Base-by-base conservation (phyloP, 2,888 invertebrate genomes). In the Caradrina clavipalpis region DNA sequence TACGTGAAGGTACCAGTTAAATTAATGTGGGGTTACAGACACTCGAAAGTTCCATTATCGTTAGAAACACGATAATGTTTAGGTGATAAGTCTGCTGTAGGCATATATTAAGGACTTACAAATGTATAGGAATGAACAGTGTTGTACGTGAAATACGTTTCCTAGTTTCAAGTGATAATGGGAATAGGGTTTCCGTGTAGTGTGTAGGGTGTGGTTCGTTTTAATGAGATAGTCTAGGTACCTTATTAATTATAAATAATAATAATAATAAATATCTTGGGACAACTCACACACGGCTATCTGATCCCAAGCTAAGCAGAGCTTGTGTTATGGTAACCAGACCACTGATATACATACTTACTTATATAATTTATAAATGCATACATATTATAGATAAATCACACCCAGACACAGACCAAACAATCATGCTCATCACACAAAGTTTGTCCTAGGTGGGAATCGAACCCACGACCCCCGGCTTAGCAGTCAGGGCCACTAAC, bases 41-140 rank as follows among this genome's bases (percentile, higher is more conserved):
- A 94, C 93, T 95, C 90, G 93, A 93, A 95, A 93, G 92, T 94
- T 95, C 95, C 95, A 95, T 96, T 96, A 95, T 95, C 95, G 92
- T 95, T 94, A 95, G 90, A 91, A 89, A 91, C 90, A 88, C 88
- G 90, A 89, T 93, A 90, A 92, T 91, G 90, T 86, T 89, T 90
- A 89, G 90, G 91, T 90, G 91, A 92, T 92, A 91, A 89, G 87
- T 90, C 88, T 86, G 76, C 78, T 76, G 83, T 80, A 81, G 78
- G 81, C 76, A 82, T 80, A 78, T 79, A 78, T 82, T 80, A 76
- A 69, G 61, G 35, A 81, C 72, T 61, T 63, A 67, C 68, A 67
- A 63, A 73, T 66, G 65, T 73, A 68, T 70, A 78, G 62, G 58
- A 75, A 79, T 73, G 73, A 74, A 73, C 63, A 57, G 62, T 64